A percentile compares a stretch with the other conserved stretches of the same genome.
These are phyloP conservation scores for Furcifer pardalis DNA, from an alignment of 2,797 vertebrate genomes.

Conservation along the genomic window DNA sequence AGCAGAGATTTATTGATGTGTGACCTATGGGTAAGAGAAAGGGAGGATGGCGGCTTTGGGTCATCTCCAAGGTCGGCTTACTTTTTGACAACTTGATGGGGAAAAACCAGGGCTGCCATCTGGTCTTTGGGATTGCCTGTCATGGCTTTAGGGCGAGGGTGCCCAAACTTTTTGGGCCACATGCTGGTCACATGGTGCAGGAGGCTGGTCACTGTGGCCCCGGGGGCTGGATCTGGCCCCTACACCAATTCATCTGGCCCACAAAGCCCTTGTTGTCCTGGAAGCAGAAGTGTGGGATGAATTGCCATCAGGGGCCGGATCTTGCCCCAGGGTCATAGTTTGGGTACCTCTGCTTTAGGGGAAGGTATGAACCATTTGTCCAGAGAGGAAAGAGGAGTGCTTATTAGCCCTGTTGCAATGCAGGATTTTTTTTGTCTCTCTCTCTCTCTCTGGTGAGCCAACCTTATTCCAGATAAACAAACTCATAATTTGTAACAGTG, in stretches of 20 bases:
- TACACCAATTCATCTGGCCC: too few relatives aligned
- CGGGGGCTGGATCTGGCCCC: too few relatives aligned
- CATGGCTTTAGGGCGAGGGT: not conserved
- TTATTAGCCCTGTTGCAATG: not conserved
- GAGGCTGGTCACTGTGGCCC: too few relatives aligned
- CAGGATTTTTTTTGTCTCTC: conserved; percentile 14
- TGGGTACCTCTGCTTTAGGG: too few relatives aligned
- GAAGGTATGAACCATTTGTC: not conserved
- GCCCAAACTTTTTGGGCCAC: too few relatives aligned
- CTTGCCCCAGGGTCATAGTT: too few relatives aligned
- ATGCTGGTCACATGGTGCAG: too few relatives aligned
- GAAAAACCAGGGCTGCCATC: not conserved
- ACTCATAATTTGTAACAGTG: conserved; percentile 21
- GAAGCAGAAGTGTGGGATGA: too few relatives aligned
- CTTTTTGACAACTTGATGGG: not conserved
- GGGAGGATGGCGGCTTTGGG: not conserved
- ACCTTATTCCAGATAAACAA: conserved; percentile 18
- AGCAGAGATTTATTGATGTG: not conserved
- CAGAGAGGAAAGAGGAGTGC: not conserved
- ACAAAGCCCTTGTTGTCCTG: too few relatives aligned
- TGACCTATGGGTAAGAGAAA: not conserved
- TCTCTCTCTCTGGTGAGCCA: not conserved
- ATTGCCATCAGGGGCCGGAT: too few relatives aligned
- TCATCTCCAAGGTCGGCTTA: not conserved
- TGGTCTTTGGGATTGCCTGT: not conserved